phyloP scores from a whole-genome alignment of 2,797 vertebrate species.

The Fundulus diaphanus region DNA sequence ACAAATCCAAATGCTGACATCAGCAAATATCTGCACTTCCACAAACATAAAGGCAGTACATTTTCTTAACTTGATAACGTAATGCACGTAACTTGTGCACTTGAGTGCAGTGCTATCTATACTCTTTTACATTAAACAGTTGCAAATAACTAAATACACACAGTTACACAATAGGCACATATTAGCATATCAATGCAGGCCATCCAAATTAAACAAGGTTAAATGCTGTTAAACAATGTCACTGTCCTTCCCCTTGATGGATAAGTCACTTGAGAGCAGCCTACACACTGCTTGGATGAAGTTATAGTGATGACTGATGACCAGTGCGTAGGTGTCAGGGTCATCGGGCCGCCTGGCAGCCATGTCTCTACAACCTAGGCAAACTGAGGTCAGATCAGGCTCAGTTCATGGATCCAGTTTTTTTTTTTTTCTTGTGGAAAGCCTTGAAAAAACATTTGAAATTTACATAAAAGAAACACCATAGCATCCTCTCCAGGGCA shows the following conservation, averaged over 20 bases:
- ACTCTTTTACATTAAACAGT: constrained; percentile 28
- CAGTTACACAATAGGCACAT: constrained; percentile 36
- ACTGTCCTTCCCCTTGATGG: constrained; percentile 41
- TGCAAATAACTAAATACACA: constrained; percentile 8
- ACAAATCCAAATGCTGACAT: constrained; percentile 17
- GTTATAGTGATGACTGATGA: constrained; percentile 45
- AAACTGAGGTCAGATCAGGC: constrained; percentile 45
- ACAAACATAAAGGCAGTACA: neutral
- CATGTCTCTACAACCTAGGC: constrained; percentile 6
- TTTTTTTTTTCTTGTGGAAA: too few relatives aligned
- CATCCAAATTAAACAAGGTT: constrained; percentile 37
- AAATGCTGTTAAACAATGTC: constrained; percentile 43
- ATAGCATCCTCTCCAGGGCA: neutral
- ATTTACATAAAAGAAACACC: neutral
- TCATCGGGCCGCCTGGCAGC: constrained; percentile 23
- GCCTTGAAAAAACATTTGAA: neutral
- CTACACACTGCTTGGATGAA: constrained; percentile 11
- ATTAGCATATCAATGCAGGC: constrained; percentile 41
- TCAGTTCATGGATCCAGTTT: constrained; percentile 34
- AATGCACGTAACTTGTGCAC: neutral
- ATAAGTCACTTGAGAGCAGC: constrained; percentile 40
- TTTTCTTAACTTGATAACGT: neutral
- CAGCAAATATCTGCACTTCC: constrained; percentile 3
- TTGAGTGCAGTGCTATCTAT: constrained; percentile 17
- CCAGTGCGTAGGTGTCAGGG: constrained; percentile 35